Base-by-base conservation (phyloP, 2,888 invertebrate genomes). In the Lutraria lutraria region DNA sequence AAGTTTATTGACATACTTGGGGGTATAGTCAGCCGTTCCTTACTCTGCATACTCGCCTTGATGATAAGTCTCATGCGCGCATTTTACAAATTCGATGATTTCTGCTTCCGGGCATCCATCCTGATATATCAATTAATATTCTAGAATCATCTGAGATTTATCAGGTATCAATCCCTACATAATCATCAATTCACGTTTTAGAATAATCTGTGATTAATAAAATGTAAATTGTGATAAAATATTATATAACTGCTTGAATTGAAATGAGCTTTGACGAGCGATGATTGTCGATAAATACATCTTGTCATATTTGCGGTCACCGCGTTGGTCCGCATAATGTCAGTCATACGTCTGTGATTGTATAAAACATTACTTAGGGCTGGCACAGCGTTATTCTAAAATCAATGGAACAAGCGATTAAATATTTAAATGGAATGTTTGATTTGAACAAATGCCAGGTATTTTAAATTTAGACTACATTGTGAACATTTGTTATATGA, bases 381-480 rank as follows among this genome's bases (percentile, higher is more conserved):
- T 76, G 76, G 29, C 34, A 76, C 76, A 76, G 76, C 76, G 76
- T 21, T 76, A 76, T 76, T 6, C 3, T 31, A 2, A 31, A 76
- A 34, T 76, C 76, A 76, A 76, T 76, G 3, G 31, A 31, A 19
- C 34, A 10, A 13, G 16, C 6, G 76, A 31, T 31, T 76, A 21
- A 72, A 76, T 34, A 16, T 76, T 68, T 76, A 76, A 72, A 76
- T 34, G 76, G 76, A 76, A 76, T 76, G 76, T 76, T 76, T 76
- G 34, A 76, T 16, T 76, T 76, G 76, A 76, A 76, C 16, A 8
- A 16, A 6, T 76, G 76, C 76, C 76, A 76, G 76, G 29, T 31
- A 76, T 76, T 76, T 76, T 76, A 76, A 76, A 76, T 68, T 68
- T 25, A 68, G 12, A 25, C 63, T 68, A 4, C 12, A n/a, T 25